phyloP scores from a whole-genome alignment of 2,797 vertebrate species.

The Apogon talboti region DNA sequence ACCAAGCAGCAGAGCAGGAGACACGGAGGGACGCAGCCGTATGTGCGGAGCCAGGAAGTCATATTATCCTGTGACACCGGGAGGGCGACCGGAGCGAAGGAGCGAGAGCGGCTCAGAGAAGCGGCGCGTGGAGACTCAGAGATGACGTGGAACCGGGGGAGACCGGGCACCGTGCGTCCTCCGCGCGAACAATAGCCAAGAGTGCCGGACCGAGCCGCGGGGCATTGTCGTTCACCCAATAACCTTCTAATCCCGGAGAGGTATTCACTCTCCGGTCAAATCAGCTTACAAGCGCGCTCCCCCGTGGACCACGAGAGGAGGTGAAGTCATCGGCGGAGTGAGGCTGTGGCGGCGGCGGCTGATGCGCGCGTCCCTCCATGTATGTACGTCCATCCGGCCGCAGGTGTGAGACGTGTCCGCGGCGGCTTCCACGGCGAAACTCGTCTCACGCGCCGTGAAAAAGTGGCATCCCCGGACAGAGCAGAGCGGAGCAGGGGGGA shows the following conservation, averaged over 20 bases:
- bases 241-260: slow-evolving; percentile 75
- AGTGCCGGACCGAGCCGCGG: slow-evolving; percentile 60
- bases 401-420: slow-evolving; percentile 65
- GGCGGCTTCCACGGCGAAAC: neutral
- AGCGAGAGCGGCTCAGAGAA: slow-evolving; percentile 32
- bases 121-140: slow-evolving; percentile 50
- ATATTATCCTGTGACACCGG: slow-evolving; percentile 81
- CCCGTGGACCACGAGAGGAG: slow-evolving; percentile 63
- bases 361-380: slow-evolving; percentile 65
- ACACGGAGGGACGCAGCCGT: slow-evolving; percentile 72
- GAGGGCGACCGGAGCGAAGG: slow-evolving; percentile 51
- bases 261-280: slow-evolving; percentile 71
- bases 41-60: slow-evolving; percentile 79
- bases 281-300: slow-evolving; percentile 74
- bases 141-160: slow-evolving; percentile 40
- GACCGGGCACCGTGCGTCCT: slow-evolving; percentile 64
- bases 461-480: slow-evolving; percentile 41
- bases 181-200: slow-evolving; percentile 75
- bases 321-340: slow-evolving; percentile 57
- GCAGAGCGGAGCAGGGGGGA: slow-evolving; percentile 37
- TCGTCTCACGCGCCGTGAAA: slow-evolving; percentile 23
- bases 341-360: slow-evolving; percentile 26
- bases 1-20: slow-evolving; percentile 66
- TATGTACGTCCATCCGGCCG: slow-evolving; percentile 42
- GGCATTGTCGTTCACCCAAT: slow-evolving; percentile 73